Conservation (phyloP, 1,140 invertebrate genomes). For the Orchestia grillus region DNA sequence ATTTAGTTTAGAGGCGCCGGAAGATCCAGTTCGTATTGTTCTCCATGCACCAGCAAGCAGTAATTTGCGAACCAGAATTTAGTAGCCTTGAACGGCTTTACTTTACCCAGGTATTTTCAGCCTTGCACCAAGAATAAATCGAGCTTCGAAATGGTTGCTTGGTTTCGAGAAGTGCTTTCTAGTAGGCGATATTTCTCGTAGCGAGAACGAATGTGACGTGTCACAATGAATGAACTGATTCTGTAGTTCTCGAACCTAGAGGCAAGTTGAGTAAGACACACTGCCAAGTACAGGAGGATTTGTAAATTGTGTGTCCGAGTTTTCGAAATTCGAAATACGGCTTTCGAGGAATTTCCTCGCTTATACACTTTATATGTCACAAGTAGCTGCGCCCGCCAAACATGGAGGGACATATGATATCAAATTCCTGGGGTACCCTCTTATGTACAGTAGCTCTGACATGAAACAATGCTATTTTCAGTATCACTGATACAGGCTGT, state of each 20-base stretch:
- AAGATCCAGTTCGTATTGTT: slow-evolving; percentile 32
- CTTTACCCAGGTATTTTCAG: slow-evolving; percentile 31
- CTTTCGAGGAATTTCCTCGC: too few species aligned
- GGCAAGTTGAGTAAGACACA: background rate
- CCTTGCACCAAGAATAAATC: background rate
- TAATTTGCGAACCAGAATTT: slow-evolving; percentile 30
- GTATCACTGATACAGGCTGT: too few species aligned
- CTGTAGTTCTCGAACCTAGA: slow-evolving; percentile 16
- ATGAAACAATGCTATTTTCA: too few species aligned
- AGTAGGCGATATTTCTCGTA: slow-evolving; percentile 5
- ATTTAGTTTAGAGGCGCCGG: background rate
- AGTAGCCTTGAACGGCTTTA: slow-evolving; percentile 10
- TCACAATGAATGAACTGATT: slow-evolving; percentile 44
- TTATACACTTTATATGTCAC: too few species aligned
- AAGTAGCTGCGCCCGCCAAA: too few species aligned
- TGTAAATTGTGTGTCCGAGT: background rate
- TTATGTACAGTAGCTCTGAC: too few species aligned
- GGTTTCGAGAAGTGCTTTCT: slow-evolving; percentile 18
- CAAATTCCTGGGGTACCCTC: too few species aligned
- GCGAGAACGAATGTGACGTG: slow-evolving; percentile 22
- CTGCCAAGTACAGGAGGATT: background rate
- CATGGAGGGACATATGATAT: too few species aligned
- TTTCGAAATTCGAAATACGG: background rate
- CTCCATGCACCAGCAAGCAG: slow-evolving; percentile 32
- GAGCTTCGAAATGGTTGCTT: slow-evolving; percentile 33